Evolutionary conservation across 2,113 vertebrate species (phyloP).

Genomic region (Psittacula cyanocephala): DNA sequence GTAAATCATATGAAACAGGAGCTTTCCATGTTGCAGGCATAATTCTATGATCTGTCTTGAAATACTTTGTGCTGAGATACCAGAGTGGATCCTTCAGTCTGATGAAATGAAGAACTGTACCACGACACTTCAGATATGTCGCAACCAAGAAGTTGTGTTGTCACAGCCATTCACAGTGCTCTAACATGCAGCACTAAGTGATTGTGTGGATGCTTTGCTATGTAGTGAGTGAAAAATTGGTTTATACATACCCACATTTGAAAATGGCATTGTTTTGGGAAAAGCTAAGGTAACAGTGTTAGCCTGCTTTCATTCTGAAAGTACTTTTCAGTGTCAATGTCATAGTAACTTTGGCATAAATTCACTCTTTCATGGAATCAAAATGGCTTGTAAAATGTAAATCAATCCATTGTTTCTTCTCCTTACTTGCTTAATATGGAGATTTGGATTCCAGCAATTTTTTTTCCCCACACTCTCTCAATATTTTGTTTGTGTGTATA

Average conservation of each 20-base stretch:
- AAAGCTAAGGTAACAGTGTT: neutral
- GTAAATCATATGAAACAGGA: neutral
- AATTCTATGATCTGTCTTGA: neutral
- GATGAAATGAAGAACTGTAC: neutral
- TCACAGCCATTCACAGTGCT: neutral
- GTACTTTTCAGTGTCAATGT: neutral
- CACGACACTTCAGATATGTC: neutral
- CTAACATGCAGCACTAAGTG: neutral
- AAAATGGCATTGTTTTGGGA: neutral
- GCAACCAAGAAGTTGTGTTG: neutral
- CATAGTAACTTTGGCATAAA: neutral
- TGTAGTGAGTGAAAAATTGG: neutral
- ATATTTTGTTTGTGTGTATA: neutral
- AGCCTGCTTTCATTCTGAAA: neutral
- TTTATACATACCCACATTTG: neutral
- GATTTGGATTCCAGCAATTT: neutral
- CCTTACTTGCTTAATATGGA: neutral
- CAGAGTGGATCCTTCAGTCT: neutral
- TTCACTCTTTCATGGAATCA: neutral
- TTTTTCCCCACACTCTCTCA: neutral
- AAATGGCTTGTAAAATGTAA: neutral
- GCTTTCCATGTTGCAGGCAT: neutral
- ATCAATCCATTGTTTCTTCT: neutral
- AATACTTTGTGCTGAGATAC: neutral
- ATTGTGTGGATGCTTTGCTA: neutral